Percentiles rank a stretch among this genome's conserved stretches.
phyloP scores from a whole-genome alignment of 2,113 vertebrate genomes.

The Genyomyrus donnyi region DNA sequence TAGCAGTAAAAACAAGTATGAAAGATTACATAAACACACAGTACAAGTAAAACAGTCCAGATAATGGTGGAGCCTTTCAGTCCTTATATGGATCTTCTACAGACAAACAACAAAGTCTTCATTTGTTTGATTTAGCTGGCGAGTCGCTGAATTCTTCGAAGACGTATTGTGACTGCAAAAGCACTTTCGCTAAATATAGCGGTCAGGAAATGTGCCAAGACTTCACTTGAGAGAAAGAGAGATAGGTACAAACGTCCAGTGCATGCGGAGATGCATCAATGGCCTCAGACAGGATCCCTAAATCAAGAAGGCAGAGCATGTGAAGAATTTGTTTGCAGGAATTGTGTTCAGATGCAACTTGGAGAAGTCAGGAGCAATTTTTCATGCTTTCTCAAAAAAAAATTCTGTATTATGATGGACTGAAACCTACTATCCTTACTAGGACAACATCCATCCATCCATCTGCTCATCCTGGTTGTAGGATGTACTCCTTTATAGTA shows the following conservation, averaged over 20 bases:
- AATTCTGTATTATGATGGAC: background rate
- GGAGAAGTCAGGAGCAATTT: background rate
- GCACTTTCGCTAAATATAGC: conserved; percentile 2
- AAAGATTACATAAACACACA: background rate
- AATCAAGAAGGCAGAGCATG: background rate
- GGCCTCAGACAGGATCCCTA: background rate
- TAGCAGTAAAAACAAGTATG: conserved; percentile 7
- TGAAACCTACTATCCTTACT: background rate
- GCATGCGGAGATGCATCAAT: background rate
- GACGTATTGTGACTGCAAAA: background rate
- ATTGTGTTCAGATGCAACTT: background rate
- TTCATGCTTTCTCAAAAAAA: background rate
- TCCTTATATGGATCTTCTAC: background rate
- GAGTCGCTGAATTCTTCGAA: background rate
- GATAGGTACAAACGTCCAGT: background rate
- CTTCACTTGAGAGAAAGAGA: background rate
- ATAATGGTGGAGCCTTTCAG: background rate
- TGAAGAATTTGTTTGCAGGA: background rate
- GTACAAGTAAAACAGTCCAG: background rate
- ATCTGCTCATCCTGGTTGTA: background rate
- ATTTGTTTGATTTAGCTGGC: conserved; percentile 10
- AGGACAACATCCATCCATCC: background rate
- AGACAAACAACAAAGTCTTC: background rate
- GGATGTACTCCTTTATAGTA: background rate
- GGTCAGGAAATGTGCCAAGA: background rate